Percentiles rank a stretch among this genome's conserved stretches.
phyloP scores from a whole-genome alignment of 2,113 vertebrate species.

The Enhydra lutris region DNA sequence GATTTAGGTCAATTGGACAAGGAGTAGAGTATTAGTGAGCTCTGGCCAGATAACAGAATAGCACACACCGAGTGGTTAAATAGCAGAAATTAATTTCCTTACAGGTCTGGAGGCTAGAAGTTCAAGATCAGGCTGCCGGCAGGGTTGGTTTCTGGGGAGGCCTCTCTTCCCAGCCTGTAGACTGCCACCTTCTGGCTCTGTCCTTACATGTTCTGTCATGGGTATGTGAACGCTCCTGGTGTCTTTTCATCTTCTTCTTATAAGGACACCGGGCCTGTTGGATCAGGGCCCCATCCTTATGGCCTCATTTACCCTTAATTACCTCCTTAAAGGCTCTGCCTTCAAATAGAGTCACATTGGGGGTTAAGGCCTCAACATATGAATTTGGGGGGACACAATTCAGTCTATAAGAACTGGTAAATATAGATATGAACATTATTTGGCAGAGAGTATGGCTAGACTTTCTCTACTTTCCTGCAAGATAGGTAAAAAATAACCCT shows the following conservation, averaged over 20 bases:
- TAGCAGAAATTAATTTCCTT: neutral
- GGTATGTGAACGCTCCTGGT: neutral
- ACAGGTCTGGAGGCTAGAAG: neutral
- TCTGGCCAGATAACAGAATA: neutral
- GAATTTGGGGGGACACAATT: neutral
- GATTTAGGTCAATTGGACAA: neutral
- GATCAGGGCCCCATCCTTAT: no score
- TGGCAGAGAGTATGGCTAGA: neutral
- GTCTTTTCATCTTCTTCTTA: neutral
- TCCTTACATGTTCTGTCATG: neutral
- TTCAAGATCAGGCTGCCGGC: neutral
- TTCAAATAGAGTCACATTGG: neutral
- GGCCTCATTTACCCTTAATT: neutral
- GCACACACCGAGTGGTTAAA: neutral
- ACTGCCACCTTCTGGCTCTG: neutral
- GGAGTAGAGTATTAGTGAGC: neutral
- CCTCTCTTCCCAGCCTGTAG: neutral
- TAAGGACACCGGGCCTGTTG: neutral
- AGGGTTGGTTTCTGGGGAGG: neutral
- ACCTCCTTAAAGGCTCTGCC: neutral
- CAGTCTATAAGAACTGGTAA: neutral
- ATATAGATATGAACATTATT: neutral
- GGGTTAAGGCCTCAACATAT: neutral
- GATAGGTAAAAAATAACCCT: neutral
- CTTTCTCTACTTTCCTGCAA: neutral